Base-by-base conservation (phyloP, 2,113 vertebrate species). In the Laterallus jamaicensis region DNA sequence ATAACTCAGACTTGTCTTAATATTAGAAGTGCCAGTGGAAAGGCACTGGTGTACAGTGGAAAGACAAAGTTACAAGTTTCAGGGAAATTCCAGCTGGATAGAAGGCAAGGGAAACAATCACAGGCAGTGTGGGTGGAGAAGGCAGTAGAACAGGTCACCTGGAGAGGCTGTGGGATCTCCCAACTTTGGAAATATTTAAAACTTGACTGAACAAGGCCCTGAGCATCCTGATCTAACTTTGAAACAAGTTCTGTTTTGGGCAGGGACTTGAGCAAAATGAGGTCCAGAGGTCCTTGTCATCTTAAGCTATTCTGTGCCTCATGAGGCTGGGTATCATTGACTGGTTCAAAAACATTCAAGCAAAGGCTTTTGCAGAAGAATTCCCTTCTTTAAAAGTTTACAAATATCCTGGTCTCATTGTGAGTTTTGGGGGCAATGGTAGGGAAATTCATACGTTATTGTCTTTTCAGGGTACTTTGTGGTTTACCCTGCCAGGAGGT, bases 231-330 rank as follows among this genome's bases (percentile, higher is more conserved):
- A 55, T 68, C 20, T 58, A 35, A 60, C 58, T 87, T 87, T 29
- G 35, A 87, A 90, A 55, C 0, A 0, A 35, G 3, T 73, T 69
- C 17, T 50, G 5, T 74, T 93, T 82, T 83, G 60, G 37, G 15
- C 26, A 56, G 7, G 12, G 5, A 10, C 9, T 22, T 52, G 32
- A 47, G 31, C 0, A 0, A 87, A 77, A 18, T 54, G 12, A 32
- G 50, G 18, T 85, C 20, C 32, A 25, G 62, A 79, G 35, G 49
- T 69, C 15, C 0, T 1, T 80, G 32, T 79, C 22, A 22, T 69
- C 21, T 35, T 40, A 67, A 59, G 28, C 9, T 67, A 0, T 70
- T 81, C 24, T 66, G 0, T 4, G 2, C 2, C 2, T 5, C 25
- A 11, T 64, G 49, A 29, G 14, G 60, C 73, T 91, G 64, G 5